A percentile compares a stretch with the other conserved stretches of the same genome.
phyloP scores from a whole-genome alignment of 2,113 vertebrate genomes.

The Poecile atricapillus region DNA sequence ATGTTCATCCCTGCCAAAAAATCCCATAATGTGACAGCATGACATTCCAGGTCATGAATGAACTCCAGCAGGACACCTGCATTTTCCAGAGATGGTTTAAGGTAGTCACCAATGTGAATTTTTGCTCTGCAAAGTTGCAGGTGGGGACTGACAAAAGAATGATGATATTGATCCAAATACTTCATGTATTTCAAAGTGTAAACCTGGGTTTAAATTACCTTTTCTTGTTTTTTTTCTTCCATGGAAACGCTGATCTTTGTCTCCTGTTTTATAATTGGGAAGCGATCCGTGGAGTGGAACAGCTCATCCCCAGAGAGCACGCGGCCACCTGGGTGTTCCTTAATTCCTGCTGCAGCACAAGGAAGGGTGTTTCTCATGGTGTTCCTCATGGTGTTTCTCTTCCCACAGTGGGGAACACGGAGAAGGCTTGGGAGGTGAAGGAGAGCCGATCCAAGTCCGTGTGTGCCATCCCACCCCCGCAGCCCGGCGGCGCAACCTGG shows the following conservation, averaged over 20 bases:
- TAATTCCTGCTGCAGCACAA: not conserved
- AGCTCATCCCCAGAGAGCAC: not conserved
- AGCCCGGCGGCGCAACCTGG: fast-evolving
- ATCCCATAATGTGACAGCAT: fast-evolving
- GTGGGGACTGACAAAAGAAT: not conserved
- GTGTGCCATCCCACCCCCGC: not conserved
- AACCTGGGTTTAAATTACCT: not conserved
- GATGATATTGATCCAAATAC: no score
- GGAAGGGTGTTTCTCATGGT: not conserved
- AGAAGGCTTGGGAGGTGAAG: not conserved
- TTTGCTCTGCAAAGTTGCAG: not conserved
- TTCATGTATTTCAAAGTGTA: not conserved
- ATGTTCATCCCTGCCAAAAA: no score
- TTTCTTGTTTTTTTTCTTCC: not conserved
- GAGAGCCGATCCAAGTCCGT: not conserved
- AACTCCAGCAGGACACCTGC: not conserved
- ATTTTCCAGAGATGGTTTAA: not conserved
- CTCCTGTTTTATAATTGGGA: not conserved
- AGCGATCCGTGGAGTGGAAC: not conserved
- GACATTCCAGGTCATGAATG: not conserved
- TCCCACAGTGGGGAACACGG: not conserved
- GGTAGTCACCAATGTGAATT: not conserved
- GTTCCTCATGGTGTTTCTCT: not conserved
- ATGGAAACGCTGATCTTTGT: not conserved
- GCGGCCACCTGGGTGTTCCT: not conserved